Evolutionary conservation across 2,113 vertebrate genomes (phyloP), one percentile per base, ranked within the genome.

Genomic region (Gymnogyps californianus): DNA sequence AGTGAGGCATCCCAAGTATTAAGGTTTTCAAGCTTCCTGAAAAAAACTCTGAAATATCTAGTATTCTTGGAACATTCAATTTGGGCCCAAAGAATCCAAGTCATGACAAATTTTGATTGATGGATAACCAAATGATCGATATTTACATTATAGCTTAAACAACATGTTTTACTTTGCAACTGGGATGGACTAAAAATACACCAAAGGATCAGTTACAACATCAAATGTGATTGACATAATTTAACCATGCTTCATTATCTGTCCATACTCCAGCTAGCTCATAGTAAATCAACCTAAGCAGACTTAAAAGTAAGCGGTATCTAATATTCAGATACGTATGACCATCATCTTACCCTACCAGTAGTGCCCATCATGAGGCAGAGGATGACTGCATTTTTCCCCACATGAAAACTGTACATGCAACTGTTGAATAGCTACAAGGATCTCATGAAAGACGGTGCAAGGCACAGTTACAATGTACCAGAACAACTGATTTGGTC

Each of bases 341-440:
- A 32, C 24, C 59, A 40, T 11, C 25, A 29, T 34, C 24, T 9
- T 22, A 72, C 15, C 26, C 34, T 26, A 38, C 28, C 22, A 46
- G 29, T 3, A 47, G 11, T 1, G 10, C 10, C 38, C 62, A 51
- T 19, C 52, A 32, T 3, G 28, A 83, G 22, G n/a, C 44, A 80
- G 28, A 58, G 16, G 10, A 64, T 9, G 22, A n/a, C 16, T 58
- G 36, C 17, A 13, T 29, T 74, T 57, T 83, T 42, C 20, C 9
- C 29, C 16, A 24, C 47, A 10, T 15, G 52, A 83, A 44, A 89
- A 76, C 21, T 3, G 5, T 17, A 29, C 34, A 16, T 0, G 3
- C 0, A 0, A 51, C 32, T 21, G 34, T 17, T 42, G 19, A 70
- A 46, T 4, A 75, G 13, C 29, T 88, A 29, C 42, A 92, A 57